Conservation (phyloP, 2,797 vertebrate species). For the Scolopax rusticola region DNA sequence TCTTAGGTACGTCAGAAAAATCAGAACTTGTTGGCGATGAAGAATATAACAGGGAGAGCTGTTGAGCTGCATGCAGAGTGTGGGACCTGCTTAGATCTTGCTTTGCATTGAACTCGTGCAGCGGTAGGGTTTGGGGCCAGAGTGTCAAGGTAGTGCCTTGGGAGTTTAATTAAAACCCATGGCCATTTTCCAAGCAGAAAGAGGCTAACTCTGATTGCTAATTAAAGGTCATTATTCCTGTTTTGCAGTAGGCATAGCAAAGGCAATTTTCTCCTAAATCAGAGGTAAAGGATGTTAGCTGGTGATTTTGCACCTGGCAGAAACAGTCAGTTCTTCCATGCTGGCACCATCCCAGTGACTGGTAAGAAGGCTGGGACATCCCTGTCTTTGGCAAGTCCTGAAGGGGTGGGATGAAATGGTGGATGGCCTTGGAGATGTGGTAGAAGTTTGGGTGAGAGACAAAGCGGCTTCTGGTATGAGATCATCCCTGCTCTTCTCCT, state of each 20-base stretch:
- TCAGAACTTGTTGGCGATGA: conserved; percentile 38
- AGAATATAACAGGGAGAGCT: conserved; percentile 35
- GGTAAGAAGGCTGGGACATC: not conserved
- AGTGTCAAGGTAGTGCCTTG: not conserved
- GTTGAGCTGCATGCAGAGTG: conserved; percentile 1
- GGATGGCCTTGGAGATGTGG: not conserved
- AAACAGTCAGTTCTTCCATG: not conserved
- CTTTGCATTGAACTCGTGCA: not conserved
- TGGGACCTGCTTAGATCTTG: not conserved
- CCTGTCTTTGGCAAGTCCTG: not conserved
- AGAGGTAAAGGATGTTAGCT: not conserved
- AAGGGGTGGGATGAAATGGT: not conserved
- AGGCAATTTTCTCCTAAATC: not conserved
- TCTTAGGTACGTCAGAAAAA: conserved; percentile 35
- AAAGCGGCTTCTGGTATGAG: not conserved
- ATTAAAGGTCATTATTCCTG: conserved; percentile 1
- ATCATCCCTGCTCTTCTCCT: not conserved
- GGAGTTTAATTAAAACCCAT: conserved; percentile 17
- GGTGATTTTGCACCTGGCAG: not conserved
- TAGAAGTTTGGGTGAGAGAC: not conserved
- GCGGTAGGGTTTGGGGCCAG: not conserved
- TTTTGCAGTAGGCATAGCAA: not conserved
- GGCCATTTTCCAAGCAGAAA: not conserved
- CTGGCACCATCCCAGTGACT: not conserved
- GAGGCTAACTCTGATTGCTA: not conserved